Conservation (phyloP, 1,140 invertebrate species). For the Cydia fagiglandana region DNA sequence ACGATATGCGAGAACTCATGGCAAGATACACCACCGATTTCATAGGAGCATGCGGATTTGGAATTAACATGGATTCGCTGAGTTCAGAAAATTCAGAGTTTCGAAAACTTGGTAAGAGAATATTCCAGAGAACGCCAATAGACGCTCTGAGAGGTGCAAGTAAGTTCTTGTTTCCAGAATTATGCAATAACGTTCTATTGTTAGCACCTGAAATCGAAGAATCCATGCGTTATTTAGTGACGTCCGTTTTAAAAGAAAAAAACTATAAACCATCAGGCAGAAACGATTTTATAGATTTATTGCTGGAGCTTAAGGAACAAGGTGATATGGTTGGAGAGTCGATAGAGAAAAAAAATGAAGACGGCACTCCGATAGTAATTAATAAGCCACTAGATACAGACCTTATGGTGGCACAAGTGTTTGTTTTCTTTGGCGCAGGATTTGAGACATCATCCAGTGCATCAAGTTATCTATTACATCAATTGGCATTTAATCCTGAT, state of each 20-base stretch:
- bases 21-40: conserved; percentile 79
- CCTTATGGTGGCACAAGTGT: conserved; percentile 45
- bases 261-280: conserved; percentile 65
- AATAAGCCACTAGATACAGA: conserved; percentile 43
- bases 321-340: conserved; percentile 49
- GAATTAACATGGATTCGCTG: conserved; percentile 79
- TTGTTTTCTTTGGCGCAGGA: conserved; percentile 57
- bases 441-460: conserved; percentile 60
- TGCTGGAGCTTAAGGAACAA: conserved; percentile 77
- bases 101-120: conserved; percentile 65
- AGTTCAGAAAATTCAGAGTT: conserved; percentile 78
- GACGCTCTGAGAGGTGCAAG: conserved; percentile 38
- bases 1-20: conserved; percentile 77
- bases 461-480: conserved; percentile 70
- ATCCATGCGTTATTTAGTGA: conserved; percentile 51
- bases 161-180: conserved; percentile 44
- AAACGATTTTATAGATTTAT: conserved; percentile 79
- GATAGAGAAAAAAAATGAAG: conserved; percentile 39
- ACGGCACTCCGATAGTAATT: conserved; percentile 40
- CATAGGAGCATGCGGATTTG: conserved; percentile 81
- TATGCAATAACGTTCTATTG: conserved; percentile 47
- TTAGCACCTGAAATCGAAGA: conserved; percentile 45
- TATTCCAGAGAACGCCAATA: conserved; percentile 47
- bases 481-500: conserved; percentile 77
- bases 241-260: conserved; percentile 67